Percentiles rank a stretch among this genome's conserved stretches.
Evolutionary conservation across 1,140 invertebrate genomes (phyloP).

Genomic region (Leucophenga varia): DNA sequence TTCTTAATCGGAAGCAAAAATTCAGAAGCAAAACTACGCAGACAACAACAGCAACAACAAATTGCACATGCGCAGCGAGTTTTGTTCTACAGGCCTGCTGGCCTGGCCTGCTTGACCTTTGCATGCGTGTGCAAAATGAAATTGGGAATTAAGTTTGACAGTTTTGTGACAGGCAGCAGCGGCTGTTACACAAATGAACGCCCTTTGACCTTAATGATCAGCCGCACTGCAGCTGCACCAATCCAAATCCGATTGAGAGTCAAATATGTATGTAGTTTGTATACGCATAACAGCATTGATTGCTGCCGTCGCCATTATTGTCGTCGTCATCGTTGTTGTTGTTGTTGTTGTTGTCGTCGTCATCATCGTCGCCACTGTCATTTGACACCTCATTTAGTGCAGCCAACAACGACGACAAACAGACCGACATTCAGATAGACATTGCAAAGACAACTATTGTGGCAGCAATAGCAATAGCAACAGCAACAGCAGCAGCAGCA

Average conservation of each 20-base stretch:
- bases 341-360: neutral
- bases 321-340: neutral
- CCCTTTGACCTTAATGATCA: slow-evolving; percentile 54
- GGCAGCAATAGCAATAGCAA: slow-evolving; percentile 3
- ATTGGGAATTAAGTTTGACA: slow-evolving; percentile 52
- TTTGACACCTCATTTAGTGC: slow-evolving; percentile 50
- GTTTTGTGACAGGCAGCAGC: slow-evolving; percentile 51
- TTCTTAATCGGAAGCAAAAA: too few species aligned
- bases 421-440: neutral
- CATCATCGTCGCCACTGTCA: slow-evolving; percentile 29
- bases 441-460: too few species aligned
- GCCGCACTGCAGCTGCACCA: slow-evolving; percentile 23
- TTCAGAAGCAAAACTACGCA: too few species aligned
- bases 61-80: too few species aligned
- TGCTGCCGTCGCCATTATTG: neutral
- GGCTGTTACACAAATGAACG: slow-evolving; percentile 48
- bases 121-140: slow-evolving; percentile 25
- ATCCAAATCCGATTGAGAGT: too few species aligned
- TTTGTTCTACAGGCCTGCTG: too few species aligned
- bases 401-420: slow-evolving; percentile 8
- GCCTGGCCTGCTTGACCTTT: neutral
- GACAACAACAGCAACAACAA: too few species aligned
- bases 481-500: slow-evolving; percentile 4
- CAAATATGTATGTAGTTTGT: too few species aligned
- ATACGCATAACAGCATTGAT: too few species aligned